phyloP scores from a whole-genome alignment of 2,888 invertebrate genomes.

The Dasysyrphus tricinctus region DNA sequence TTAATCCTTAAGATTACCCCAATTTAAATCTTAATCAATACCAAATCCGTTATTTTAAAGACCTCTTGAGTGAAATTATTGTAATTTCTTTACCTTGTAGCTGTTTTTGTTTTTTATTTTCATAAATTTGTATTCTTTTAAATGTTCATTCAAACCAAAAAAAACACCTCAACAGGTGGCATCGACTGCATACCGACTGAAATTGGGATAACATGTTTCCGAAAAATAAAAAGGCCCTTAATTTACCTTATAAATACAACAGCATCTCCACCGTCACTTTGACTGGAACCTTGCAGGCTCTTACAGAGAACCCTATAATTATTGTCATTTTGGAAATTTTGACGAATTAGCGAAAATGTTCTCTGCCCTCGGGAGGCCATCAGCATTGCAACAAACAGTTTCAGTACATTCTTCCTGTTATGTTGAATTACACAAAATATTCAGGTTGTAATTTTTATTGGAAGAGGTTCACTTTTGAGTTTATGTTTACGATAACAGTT shows the following conservation, averaged over 20 bases:
- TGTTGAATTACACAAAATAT: neutral
- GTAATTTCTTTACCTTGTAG: too few relatives aligned
- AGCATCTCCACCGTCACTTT: neutral
- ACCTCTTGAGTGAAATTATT: too few relatives aligned
- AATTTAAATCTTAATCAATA: too few relatives aligned
- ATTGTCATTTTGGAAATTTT: conserved; percentile 68
- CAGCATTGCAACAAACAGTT: conserved; percentile 35
- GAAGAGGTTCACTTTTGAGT: neutral
- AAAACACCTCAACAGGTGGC: conserved; percentile 9
- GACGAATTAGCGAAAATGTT: conserved; percentile 68
- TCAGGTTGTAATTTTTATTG: conserved; percentile 15
- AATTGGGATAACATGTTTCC: neutral
- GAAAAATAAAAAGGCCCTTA: neutral
- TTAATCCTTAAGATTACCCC: too few relatives aligned
- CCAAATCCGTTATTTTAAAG: too few relatives aligned
- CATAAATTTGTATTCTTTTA: neutral
- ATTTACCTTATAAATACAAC: conserved; percentile 4
- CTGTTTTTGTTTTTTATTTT: neutral
- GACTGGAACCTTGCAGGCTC: conserved; percentile 10
- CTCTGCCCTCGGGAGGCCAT: conserved; percentile 15
- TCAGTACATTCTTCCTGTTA: conserved; percentile 12
- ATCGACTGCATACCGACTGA: neutral
- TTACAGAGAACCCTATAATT: conserved; percentile 53
- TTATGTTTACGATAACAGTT: conserved; percentile 35
- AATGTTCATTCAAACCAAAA: neutral